Base-by-base conservation (phyloP, 2,113 vertebrate species). In the Pomatostomus ruficeps region DNA sequence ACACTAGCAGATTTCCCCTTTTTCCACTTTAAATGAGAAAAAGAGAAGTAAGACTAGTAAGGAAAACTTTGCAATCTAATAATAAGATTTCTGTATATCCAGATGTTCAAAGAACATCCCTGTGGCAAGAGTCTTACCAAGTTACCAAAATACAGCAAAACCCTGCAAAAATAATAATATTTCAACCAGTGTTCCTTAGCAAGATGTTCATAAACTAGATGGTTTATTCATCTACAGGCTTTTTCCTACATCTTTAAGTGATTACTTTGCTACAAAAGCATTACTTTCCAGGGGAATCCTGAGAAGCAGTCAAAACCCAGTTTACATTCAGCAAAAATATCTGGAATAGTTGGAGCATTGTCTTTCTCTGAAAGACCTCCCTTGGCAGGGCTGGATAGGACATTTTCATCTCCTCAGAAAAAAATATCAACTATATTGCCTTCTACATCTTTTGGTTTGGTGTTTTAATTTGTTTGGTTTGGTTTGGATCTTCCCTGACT, bases 151-250 rank as follows among this genome's bases (percentile, higher is more conserved):
- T 76, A 87, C 55, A 89, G 59, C 26, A 78, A 67, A 17, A 12
- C 10, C 18, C 62, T 42, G 28, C 22, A 70, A 88, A 88, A 90
- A 81, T 55, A 73, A 63, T 61, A 93, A 59, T 77, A 91, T 86
- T 96, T 96, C 78, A 88, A 88, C 88, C 91, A 86, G 29, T 51
- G 33, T 85, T 90, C 61, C 67, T 90, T 76, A 89, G 89, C 23
- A 87, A 51, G 35, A 86, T 84, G 88, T 84, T 95, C 57, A 90
- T 58, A 86, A 88, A 93, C 14, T 67, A 90, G 61, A 26, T 90
- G 72, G 45, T 85, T 86, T 45, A 61, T 90, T 94, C 16, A 65
- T 79, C 57, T 84, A 68, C 79, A 78, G 45, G 14, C 9, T 85
- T 90, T 89, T 86, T 72, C 43, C 65, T 67, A 58, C 29, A 45